Base-by-base conservation (phyloP, 2,113 vertebrate species). In the Cochlearius cochlearius region DNA sequence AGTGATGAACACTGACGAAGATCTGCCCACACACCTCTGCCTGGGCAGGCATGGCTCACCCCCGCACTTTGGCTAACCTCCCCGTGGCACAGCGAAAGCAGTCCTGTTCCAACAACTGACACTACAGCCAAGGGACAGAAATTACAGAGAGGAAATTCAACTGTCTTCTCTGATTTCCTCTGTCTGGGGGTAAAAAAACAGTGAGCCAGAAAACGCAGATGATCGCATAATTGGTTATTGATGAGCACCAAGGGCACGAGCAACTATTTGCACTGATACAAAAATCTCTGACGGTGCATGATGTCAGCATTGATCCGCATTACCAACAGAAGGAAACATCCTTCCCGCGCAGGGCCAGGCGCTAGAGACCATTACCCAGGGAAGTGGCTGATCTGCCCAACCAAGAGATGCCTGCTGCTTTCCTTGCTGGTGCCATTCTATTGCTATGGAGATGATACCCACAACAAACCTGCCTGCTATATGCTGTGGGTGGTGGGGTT, bases 161-260 rank as follows among this genome's bases (percentile, higher is more conserved):
- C 81, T 36, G 27, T 87, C 63, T 88, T 52, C 83, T 79, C 90
- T 74, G 67, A 80, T 72, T 85, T 85, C 49, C 79, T 94, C 60
- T 89, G 17, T 19, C 47, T 32, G 41, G 18, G 55, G 88, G 74
- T 81, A 83, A 96, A 76, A 88, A 88, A 62, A 93, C 1, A 59
- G 55, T 5, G 73, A 94, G 72, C 63, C 75, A 93, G 83, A 66
- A 96, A 86, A 92, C 25, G 20, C 64, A 91, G 66, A 95, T 69
- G 86, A 77, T 92, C 22, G 10, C 76, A 49, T 93, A 92, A 96
- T 86, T 92, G 83, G 73, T 75, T 96, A 97, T 26, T 89, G 77
- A 96, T 95, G 92, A 95, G 47, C 4, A 17, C 60, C 29, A 79
- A 88, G 88, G 88, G 86, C 45, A 96, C 62, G 27, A 59, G 85